Base-by-base conservation (phyloP, 2,113 vertebrate species). In the Acrocephalus kingi region DNA sequence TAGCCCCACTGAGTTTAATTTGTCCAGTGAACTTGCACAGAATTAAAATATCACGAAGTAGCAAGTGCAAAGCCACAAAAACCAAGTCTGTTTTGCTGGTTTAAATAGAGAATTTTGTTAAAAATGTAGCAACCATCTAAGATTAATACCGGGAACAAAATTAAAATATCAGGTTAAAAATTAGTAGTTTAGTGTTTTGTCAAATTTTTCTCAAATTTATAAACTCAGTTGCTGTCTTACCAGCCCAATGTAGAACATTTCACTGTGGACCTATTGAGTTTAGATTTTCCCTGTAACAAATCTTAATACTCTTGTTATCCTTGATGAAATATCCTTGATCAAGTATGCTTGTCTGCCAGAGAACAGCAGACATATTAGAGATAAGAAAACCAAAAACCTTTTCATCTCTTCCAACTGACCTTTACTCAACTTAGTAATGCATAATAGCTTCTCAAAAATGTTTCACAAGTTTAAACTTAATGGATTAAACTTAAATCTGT, bases 1-100 rank as follows among this genome's bases (percentile, higher is more conserved):
- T 37, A 69, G 39, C 20, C 7, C 7, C 11, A 2, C 21, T 28
- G 0, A 0, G 0, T 72, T 71, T 52, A 12, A 0, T 68, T 49
- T 61, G 22, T 35, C 48, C 84, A 12, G 35, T 59, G 49, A 77
- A 69, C 41, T 61, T 45, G 15, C 21, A 15, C 7, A 11, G 33
- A 30, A 9, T 48, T 39, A 52, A 84, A 78, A 31, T 51, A 45
- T 10, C 54, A 37, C 45, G 11, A 45, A 52, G 5, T 13, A 39
- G 19, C 17, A 51, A 59, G 6, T 13, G 24, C 31, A 61, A 79
- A 79, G 11, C 9, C 48, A 59, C 4, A 17, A 52, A 59, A 84
- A 13, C 1, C 14, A 67, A 62, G 22, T 6, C 41, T 55, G 2
- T 54, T 54, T 27, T 10, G 27, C 24, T 64, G 23, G 25, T 64